A percentile compares a stretch with the other conserved stretches of the same genome.
phyloP scores from a whole-genome alignment of 2,888 invertebrate species.

The Synergus gifuensis region DNA sequence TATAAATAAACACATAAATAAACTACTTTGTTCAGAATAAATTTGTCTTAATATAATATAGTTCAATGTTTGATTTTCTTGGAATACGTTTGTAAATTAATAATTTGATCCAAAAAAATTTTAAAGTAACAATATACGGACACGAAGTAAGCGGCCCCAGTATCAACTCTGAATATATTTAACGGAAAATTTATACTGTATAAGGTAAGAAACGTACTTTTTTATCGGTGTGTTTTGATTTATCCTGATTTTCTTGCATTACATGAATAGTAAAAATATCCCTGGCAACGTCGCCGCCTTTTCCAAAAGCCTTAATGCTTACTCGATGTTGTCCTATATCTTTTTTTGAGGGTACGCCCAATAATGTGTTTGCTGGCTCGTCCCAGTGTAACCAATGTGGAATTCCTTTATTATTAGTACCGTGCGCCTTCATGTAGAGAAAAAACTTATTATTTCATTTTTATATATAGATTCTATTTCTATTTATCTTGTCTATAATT shows the following conservation, averaged over 20 bases:
- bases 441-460: no score
- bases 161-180: no score
- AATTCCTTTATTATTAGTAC: constrained; percentile 73
- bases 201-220: constrained; percentile 62
- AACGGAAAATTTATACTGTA: no score
- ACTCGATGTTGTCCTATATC: constrained; percentile 85
- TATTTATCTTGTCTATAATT: no score
- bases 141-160: no score
- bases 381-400: constrained; percentile 88
- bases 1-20: not conserved
- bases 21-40: not conserved
- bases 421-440: constrained; percentile 46
- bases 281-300: constrained; percentile 79
- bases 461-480: no score
- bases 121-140: no score
- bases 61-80: no score
- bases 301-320: constrained; percentile 77
- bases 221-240: constrained; percentile 66
- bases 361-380: constrained; percentile 83
- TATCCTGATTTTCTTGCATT: constrained; percentile 68
- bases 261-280: constrained; percentile 83
- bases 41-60: no score
- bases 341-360: constrained; percentile 85
- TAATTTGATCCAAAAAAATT: no score
- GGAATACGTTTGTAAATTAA: no score